Evolutionary conservation across 37 sponge, comb jelly and placozoan genomes (phyloP).

Genomic region (Beroe ovata): DNA sequence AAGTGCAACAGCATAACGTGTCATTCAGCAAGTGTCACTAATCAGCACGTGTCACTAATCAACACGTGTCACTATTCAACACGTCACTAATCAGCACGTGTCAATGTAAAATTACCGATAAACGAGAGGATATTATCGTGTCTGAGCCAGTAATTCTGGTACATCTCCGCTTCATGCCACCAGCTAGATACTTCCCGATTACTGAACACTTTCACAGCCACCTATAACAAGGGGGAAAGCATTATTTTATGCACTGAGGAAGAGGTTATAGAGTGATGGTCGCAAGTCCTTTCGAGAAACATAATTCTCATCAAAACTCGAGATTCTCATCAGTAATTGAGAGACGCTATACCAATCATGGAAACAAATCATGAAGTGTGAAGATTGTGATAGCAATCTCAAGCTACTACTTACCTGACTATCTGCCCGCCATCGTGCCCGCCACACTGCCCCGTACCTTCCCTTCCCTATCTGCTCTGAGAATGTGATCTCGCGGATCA

Average conservation of each 20-base stretch:
- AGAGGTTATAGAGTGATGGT: neutral
- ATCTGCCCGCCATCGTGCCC: constrained; percentile 23
- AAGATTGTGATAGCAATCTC: too few species aligned
- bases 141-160: constrained; percentile 61
- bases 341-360: too few species aligned
- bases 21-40: too few species aligned
- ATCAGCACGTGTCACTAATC: too few species aligned
- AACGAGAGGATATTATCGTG: constrained; percentile 62
- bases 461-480: constrained; percentile 51
- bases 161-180: constrained; percentile 67
- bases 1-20: too few species aligned
- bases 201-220: constrained; percentile 60
- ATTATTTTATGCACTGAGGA: neutral
- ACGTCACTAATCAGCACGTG: neutral
- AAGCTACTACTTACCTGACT: constrained; percentile 4
- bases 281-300: too few species aligned
- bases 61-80: too few species aligned
- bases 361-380: too few species aligned
- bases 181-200: constrained; percentile 33
- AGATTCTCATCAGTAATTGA: too few species aligned
- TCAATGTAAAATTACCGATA: constrained; percentile 24
- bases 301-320: too few species aligned
- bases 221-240: neutral
- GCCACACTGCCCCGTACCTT: constrained; percentile 42
- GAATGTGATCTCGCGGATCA: constrained; percentile 63